Evolutionary conservation across 1,140 invertebrate species (phyloP), one percentile per base, ranked within the genome.

Genomic region (Teleopsis dalmanni): DNA sequence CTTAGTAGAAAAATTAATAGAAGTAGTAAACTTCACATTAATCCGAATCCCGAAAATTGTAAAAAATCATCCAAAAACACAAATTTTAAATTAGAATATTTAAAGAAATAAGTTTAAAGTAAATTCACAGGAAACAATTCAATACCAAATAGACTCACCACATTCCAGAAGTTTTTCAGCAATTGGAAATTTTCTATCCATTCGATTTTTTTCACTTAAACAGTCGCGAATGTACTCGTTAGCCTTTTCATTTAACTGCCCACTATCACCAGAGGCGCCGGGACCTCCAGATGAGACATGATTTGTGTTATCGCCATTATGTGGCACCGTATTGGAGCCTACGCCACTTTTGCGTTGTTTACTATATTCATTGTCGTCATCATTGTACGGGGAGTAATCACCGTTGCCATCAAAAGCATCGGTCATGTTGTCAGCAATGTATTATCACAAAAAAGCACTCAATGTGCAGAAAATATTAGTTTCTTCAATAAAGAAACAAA

Each of bases 161-260:
- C 81, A 76, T 57, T 88, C 85, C 52, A 89, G 75, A 14, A 89
- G 74, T 45, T 81, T 78, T 14, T 76, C 72, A 5, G 82, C 81
- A 56, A 85, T 79, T 5, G 83, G 81, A 65, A 79, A 82, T 57
- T 85, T 84, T 16, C 75, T 69, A 59, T 87, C 84, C 48, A 88
- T 72, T 43, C 80, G 78, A 47, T 83, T 76, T 67, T 87, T 87
- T 59, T 88, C 87, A 35, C 80, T 79, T 33, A 88, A 65, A 14
- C 88, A 73, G 56, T 88, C 84, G 8, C 80, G 73, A 54, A 88
- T 80, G 57, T 88, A 88, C 71, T 88, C 84, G 34, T 77, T 82
- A 57, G 81, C 81, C 72, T 86, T 87, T 55, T 84, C 80, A 59
- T 76, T 75, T 42, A 75, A 52, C 59, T 65, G 65, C 26, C 34